Conservation (phyloP, 2,797 vertebrate genomes). For the Merluccius polli region DNA sequence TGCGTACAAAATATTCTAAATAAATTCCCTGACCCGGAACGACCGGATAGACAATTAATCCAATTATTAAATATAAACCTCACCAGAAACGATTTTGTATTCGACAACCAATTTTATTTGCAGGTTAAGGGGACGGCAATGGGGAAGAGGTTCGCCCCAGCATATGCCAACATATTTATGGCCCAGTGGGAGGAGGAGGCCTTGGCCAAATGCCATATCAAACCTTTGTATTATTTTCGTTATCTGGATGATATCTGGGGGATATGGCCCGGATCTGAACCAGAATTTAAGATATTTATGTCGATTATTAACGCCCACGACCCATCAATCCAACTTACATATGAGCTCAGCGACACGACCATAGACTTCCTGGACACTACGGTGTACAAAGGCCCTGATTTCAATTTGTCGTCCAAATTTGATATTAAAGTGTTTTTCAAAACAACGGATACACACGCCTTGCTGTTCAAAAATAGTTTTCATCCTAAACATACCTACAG, state of each 20-base stretch:
- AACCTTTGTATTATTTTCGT: neutral
- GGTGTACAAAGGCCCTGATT: too few species aligned
- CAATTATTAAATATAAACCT: conserved; percentile 23
- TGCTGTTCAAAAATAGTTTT: neutral
- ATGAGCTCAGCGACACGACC: neutral
- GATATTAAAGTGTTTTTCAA: neutral
- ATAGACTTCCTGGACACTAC: neutral
- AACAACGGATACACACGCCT: neutral
- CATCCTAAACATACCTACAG: neutral
- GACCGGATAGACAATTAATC: conserved; percentile 9
- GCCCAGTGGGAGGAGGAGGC: too few species aligned
- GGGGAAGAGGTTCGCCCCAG: too few species aligned
- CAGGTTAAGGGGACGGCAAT: too few species aligned
- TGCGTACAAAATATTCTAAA: neutral
- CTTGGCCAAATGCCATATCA: too few species aligned
- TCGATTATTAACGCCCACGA: neutral
- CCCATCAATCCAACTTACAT: neutral
- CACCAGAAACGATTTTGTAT: conserved; percentile 22
- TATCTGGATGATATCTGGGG: conserved; percentile 28
- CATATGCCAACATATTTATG: too few species aligned
- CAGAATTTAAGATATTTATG: neutral
- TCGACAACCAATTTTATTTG: too few species aligned
- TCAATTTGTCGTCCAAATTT: too few species aligned
- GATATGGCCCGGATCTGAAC: neutral
- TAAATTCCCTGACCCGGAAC: neutral